Evolutionary conservation across 1,140 invertebrate species (phyloP), one percentile per base, ranked within the genome.

Genomic region (Ctenoplectra terminalis): DNA sequence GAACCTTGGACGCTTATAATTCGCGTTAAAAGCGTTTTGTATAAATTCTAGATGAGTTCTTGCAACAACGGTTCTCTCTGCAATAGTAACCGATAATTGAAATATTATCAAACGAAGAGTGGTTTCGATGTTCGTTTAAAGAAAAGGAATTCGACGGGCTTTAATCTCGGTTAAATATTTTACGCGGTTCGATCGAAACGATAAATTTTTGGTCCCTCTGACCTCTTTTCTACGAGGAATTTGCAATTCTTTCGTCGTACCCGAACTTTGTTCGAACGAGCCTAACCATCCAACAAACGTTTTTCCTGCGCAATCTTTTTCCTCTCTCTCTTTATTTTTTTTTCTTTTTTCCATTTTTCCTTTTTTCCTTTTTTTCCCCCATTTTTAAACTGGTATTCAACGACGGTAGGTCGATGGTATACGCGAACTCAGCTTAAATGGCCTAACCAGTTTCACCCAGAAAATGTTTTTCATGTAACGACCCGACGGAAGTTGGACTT

Each of bases 381-480:
- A 11, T 56, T 37, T 70, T 61, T 54, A 23, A 60, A 50, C 52
- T 6, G 40, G 56, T 64, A 73, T 66, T 78, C 74, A 66, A 60
- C 29, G 52, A 58, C 58, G 82, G 54, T 73, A 71, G 11, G 50
- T 26, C 26, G 40, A 72, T 29, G 67, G 56, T 70, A 69, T 72
- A 70, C 48, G 78, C 72, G 83, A 73, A 84, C 84, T 85, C 83
- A 54, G 84, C 80, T 79, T 85, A 82, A 86, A 87, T 87, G 81
- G 84, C 75, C 85, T 86, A 87, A 86, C 84, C 82, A 52, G 75
- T 87, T 87, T 86, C 85, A 80, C 69, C 64, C 81, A 80, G 85
- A 87, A 87, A 87, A 87, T 87, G 85, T 86, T 87, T 87, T 83
- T 76, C 85, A 66, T 86, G 85, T 87, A 86, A 87, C 75, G 75